Base-by-base conservation (phyloP, 1,140 invertebrate species). In the Drosophila truncata region DNA sequence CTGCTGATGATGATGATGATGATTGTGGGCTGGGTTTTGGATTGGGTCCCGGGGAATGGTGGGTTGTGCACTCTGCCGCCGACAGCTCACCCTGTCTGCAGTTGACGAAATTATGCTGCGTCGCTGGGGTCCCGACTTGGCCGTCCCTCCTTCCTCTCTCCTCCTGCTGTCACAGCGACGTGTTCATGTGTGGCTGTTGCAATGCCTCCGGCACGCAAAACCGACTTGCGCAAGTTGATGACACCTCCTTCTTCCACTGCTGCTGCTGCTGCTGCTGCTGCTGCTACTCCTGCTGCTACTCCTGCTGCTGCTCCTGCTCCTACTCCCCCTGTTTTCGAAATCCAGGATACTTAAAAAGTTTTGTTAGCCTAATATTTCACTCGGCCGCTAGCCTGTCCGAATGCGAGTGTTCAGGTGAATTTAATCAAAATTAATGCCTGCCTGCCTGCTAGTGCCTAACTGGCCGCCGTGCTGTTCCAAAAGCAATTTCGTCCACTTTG, bases 401-500 rank as follows among this genome's bases (percentile, higher is more conserved):
- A 57, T 37, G 52, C 27, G 27, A 61, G 23, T 33, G 57, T 72
- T 42, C 54, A 88, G 77, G 83, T 88, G 75, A 78, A 78, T 74
- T 83, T 88, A 81, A 87, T 87, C 77, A 88, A 88, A 88, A 87
- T 80, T 60, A 75, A 88, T 88, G 64, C 65, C 54, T 57, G 33
- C 23, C 47, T 60, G 41, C 33, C 33, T 46, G 44, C 50, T 73
- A 33, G 33, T 33, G 70, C 61, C 52, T 71, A 31, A 39, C 61
- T 54, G 20, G 31, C 60, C 61, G 39, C 60, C 61, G 39, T 67
- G 67, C 54, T 69, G 39, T 78, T 81, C 61, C 85, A 87, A 87
- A 84, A 88, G 85, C 84, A 88, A 90, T 88, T 90, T 90, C 85
- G 84, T 88, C 85, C 84, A 88, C 84, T 88, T 88, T 90, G 85